These are phyloP conservation scores for Acanthosepion esculentum DNA, from an alignment of 2,888 invertebrate genomes.

Conservation along the genomic window DNA sequence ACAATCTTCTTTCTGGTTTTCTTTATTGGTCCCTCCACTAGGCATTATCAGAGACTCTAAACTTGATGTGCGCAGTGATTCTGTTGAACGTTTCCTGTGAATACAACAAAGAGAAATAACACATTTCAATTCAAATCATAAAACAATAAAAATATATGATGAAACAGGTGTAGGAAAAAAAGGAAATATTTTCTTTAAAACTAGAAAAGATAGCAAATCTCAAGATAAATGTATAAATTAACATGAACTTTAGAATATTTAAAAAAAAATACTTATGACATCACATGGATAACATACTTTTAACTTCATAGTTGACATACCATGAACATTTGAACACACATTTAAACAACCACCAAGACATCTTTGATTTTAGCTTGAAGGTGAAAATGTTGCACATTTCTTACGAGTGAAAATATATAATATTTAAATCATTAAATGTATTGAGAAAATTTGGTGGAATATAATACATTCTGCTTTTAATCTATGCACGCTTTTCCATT, in stretches of 20 bases:
- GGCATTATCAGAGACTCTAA: constrained; percentile 51
- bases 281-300: neutral
- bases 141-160: neutral
- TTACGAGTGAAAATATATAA: too few relatives aligned
- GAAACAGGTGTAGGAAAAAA: neutral
- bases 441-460: too few relatives aligned
- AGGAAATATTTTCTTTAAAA: neutral
- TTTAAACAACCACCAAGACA: neutral
- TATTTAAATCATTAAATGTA: too few relatives aligned
- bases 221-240: neutral
- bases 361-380: neutral
- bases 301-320: neutral
- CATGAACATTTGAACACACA: neutral
- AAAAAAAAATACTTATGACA: neutral
- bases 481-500: too few relatives aligned
- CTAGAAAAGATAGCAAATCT: neutral
- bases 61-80: constrained; percentile 50
- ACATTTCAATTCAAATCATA: constrained; percentile 34
- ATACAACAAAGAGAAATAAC: constrained; percentile 35
- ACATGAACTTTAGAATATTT: neutral
- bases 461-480: too few relatives aligned
- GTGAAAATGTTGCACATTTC: neutral
- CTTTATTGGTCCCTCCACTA: constrained; percentile 42
- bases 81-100: constrained; percentile 48
- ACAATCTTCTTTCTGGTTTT: constrained; percentile 24